Percentiles rank a stretch among this genome's conserved stretches.
These are phyloP conservation scores for Morinoia aosen DNA, from an alignment of 2,888 invertebrate genomes.

Conservation along the genomic window DNA sequence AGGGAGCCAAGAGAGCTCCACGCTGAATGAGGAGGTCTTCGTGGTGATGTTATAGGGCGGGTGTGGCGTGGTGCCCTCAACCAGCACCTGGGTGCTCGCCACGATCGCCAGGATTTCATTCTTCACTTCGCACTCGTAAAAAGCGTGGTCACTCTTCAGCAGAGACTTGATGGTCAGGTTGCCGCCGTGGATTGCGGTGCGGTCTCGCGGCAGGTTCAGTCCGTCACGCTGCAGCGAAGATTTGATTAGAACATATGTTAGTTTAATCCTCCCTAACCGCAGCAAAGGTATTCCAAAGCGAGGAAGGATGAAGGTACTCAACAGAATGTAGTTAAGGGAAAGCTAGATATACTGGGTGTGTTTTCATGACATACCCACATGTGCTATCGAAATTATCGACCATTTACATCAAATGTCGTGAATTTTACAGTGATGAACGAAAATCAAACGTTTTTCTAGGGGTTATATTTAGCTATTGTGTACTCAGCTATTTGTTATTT, in stretches of 20 bases:
- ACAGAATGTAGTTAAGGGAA: too few species aligned
- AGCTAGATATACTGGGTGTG: too few species aligned
- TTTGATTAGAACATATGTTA: not conserved
- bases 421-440: too few species aligned
- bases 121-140: conserved; percentile 87
- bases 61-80: conserved; percentile 96
- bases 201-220: conserved; percentile 83
- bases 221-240: conserved; percentile 80
- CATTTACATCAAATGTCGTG: too few species aligned
- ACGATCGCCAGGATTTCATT: conserved; percentile 65
- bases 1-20: conserved; percentile 92
- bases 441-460: too few species aligned
- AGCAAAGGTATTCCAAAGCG: too few species aligned
- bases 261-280: too few species aligned
- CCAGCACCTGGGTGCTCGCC: conserved; percentile 76
- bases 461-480: too few species aligned
- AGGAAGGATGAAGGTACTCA: not conserved
- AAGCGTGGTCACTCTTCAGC: conserved; percentile 90
- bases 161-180: conserved; percentile 92
- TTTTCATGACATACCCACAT: too few species aligned
- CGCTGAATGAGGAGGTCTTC: conserved; percentile 89
- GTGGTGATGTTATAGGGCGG: conserved; percentile 96
- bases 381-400: too few species aligned
- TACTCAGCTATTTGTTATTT: too few species aligned
- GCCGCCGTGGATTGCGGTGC: conserved; percentile 85